Evolutionary conservation across 2,888 invertebrate species (phyloP), one percentile per base, ranked within the genome.

Genomic region (Fabriciana adippe): DNA sequence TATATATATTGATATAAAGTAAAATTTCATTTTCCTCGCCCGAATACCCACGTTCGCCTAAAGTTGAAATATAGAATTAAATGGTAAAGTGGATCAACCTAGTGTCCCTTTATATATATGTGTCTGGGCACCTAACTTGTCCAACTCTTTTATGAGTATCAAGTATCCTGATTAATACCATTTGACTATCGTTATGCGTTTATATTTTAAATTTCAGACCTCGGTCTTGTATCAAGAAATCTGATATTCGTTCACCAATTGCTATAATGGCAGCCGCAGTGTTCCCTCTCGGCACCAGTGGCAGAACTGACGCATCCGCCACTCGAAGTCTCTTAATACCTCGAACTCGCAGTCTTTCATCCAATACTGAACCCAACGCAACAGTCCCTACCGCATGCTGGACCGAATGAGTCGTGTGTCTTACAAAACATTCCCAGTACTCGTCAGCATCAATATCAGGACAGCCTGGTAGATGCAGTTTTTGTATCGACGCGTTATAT

Each of bases 381-480:
- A 79, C 76, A 63, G 87, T 82, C 56, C 89, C 89, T 67, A 75
- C 79, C 47, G 87, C 78, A 74, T 89, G 89, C 73, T 75, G 82
- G 65, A 78, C 70, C 2, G 76, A 69, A 57, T 75, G 76, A 66
- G 88, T 86, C 84, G 88, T 76, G 72, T 87, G 84, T 14, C 84
- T 79, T 61, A 69, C 76, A 76, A 86, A 88, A 72, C 89, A 89
- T n/a, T 70, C 71, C 86, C 86, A 87, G 77, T 88, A 89, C 0
- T 68, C 67, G 11, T 71, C 73, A 3, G 26, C 57, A 13, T 54
- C 69, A 35, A 72, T 70, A 0, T 6, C 68, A 3, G 83, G 81
- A 66, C 89, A 89, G 0, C 74, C 83, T 6, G 78, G 73, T 3
- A 88, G 53, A 4, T 74, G 55, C 48, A 83, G 56, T 6, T 66